phyloP scores from a whole-genome alignment of 2,888 invertebrate species.

The Conus canariensis region DNA sequence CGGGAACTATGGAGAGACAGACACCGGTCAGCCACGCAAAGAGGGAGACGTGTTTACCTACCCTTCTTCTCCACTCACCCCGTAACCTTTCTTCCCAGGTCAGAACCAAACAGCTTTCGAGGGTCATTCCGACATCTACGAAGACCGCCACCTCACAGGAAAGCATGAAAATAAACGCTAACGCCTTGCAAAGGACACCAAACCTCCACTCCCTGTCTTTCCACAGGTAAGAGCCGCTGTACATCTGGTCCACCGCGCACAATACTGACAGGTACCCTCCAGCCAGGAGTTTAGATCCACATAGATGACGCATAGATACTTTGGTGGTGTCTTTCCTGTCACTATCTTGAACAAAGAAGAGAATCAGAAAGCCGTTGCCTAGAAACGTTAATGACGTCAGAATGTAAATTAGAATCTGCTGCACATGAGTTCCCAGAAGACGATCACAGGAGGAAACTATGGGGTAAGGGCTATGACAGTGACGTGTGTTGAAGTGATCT shows the following conservation, averaged over 20 bases:
- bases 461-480: not conserved
- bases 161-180: conserved; percentile 28
- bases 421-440: not conserved
- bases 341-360: not conserved
- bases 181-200: not conserved
- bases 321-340: no score
- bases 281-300: conserved; percentile 46
- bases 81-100: not conserved
- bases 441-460: not conserved
- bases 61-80: not conserved
- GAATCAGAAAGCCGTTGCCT: not conserved
- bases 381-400: not conserved
- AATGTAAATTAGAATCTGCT: not conserved
- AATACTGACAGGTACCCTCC: conserved; percentile 54
- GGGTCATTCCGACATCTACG: not conserved
- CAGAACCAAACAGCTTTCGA: not conserved
- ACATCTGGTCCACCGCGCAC: conserved; percentile 1
- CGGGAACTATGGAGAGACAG: not conserved
- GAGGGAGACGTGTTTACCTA: not conserved
- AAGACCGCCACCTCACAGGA: conserved; percentile 75
- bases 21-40: not conserved
- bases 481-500: not conserved
- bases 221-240: not conserved
- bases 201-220: not conserved
- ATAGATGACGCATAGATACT: not conserved